Evolutionary conservation across 1,140 invertebrate genomes (phyloP), one percentile per base, ranked within the genome.

Genomic region (Musca domestica): DNA sequence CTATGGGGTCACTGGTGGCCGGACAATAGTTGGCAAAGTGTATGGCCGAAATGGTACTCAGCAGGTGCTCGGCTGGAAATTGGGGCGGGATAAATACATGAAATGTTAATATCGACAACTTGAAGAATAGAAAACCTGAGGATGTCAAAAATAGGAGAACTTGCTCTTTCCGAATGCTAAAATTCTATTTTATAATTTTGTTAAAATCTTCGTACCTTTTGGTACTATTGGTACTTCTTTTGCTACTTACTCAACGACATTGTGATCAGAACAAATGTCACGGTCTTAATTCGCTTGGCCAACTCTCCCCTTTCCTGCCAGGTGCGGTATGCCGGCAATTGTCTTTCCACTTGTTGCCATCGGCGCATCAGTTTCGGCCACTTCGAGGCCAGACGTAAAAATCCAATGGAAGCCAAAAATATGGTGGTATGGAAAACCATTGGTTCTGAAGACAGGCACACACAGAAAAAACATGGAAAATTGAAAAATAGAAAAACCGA

Each of bases 1-100:
- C 72, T 7, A 81, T 69, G 4, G 76, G 76, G 65, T 81, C 75
- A 7, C 47, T 27, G 0, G 71, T 54, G 9, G 41, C 22, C 0
- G 77, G 76, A 51, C 78, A 81, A 41, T 73, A 71, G 47, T 77
- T 70, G 14, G 69, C 75, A 34, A 71, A 71, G 25, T 74, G 76
- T 2, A 81, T 73, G 4, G 51, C 69, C 1, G 78, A 72, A 6
- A 81, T 73, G n/a, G 76, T 78, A 67, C 75, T 78, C n/a, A 81
- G 68, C 51, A 81, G 47, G 64, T 80, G 78, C 54, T 80, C 78
- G 67, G 74, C 77, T 80, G 66, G 2, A 71, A 72, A 17, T 46
- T 64, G n/a, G n/a, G n/a, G n/a, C n/a, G n/a, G n/a, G n/a, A n/a
- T n/a, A n/a, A n/a, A n/a, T n/a, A n/a, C n/a, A n/a, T n/a, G n/a